phyloP scores from a whole-genome alignment of 2,888 invertebrate genomes.

The Parochlus steinenii region DNA sequence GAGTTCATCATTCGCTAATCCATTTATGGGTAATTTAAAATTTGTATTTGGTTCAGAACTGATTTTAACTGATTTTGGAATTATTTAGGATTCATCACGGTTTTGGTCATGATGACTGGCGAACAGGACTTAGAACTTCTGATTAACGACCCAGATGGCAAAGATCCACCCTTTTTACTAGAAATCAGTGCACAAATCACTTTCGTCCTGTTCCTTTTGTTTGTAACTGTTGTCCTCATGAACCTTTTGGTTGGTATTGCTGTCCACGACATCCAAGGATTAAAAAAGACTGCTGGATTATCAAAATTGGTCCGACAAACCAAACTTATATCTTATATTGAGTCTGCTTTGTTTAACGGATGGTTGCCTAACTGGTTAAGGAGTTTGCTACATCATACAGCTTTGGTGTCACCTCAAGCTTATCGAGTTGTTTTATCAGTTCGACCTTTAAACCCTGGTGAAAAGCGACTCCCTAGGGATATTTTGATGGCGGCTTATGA shows the following conservation, averaged over 20 bases:
- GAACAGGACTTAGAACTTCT: slow-evolving; percentile 63
- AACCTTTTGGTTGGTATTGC: slow-evolving; percentile 74
- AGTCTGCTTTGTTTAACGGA: slow-evolving; percentile 62
- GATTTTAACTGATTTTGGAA: no score
- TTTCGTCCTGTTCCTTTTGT: slow-evolving; percentile 61
- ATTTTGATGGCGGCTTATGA: slow-evolving; percentile 67
- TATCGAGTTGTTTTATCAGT: slow-evolving; percentile 68
- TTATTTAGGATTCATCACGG: slow-evolving; percentile 69
- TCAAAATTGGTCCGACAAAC: slow-evolving; percentile 72
- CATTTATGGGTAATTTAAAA: no score
- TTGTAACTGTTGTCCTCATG: slow-evolving; percentile 75
- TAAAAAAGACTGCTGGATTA: slow-evolving; percentile 69
- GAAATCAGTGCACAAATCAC: slow-evolving; percentile 70
- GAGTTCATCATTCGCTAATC: slow-evolving; percentile 65
- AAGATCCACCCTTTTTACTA: slow-evolving; percentile 55
- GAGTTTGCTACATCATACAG: slow-evolving; percentile 59
- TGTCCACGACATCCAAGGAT: slow-evolving; percentile 72
- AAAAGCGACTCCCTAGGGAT: slow-evolving; percentile 61
- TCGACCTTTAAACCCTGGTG: slow-evolving; percentile 67
- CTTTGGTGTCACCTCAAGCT: slow-evolving; percentile 64
- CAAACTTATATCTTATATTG: slow-evolving; percentile 73
- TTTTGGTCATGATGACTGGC: slow-evolving; percentile 79
- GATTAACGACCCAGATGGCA: slow-evolving; percentile 57
- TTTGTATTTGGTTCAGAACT: no score
- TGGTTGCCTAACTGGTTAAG: slow-evolving; percentile 58